Percentiles rank a stretch among this genome's conserved stretches.
These are phyloP conservation scores for Micrastur ruficollis DNA, from an alignment of 2,797 vertebrate genomes.

Conservation along the genomic window DNA sequence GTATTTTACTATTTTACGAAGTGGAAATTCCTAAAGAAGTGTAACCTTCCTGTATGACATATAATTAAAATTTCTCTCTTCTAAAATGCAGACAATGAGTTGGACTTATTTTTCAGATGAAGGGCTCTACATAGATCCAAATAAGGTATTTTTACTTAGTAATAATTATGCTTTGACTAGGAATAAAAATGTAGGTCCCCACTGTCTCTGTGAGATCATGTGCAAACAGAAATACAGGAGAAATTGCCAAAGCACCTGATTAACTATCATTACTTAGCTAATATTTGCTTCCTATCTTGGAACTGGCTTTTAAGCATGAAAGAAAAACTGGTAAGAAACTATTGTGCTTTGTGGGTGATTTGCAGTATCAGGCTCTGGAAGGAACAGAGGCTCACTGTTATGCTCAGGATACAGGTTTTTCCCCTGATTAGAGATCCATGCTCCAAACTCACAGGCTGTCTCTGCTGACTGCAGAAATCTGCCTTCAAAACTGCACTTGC, in stretches of 20 bases:
- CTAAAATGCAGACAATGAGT: background rate
- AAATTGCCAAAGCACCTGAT: background rate
- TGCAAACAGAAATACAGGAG: background rate
- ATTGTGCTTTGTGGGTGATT: background rate
- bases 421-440: background rate
- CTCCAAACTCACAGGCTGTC: background rate
- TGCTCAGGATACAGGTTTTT: background rate
- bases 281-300: conserved; percentile 4
- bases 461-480: background rate
- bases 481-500: background rate
- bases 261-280: background rate
- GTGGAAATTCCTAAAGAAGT: background rate
- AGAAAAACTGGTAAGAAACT: background rate
- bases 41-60: background rate
- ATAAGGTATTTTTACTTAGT: background rate
- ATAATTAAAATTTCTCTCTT: background rate
- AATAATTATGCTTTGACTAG: background rate
- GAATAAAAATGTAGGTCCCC: background rate
- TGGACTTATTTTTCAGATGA: background rate
- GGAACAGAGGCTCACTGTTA: conserved; percentile 1
- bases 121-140: background rate
- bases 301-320: background rate
- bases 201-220: background rate
- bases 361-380: background rate
- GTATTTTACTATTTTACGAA: background rate